A percentile compares a stretch with the other conserved stretches of the same genome.
Conservation (phyloP, 2,113 vertebrate species). For the Muntiacus muntjak region DNA sequence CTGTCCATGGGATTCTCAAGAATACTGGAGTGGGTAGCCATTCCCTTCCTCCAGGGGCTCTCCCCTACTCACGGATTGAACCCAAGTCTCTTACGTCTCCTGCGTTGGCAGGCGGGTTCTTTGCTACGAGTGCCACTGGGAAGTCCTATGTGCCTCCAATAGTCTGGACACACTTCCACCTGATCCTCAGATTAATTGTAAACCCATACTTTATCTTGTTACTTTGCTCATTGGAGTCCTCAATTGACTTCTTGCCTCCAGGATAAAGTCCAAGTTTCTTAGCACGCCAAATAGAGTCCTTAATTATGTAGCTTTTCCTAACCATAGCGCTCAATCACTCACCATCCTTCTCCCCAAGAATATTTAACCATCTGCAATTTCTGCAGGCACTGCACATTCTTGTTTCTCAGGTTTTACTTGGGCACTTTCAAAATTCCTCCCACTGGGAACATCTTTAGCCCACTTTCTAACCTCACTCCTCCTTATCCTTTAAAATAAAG, state of each 20-base stretch:
- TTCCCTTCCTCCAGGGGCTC: not conserved
- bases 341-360: not conserved
- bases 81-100: not conserved
- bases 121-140: not conserved
- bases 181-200: not conserved
- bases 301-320: not conserved
- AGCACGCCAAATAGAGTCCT: not conserved
- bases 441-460: not conserved
- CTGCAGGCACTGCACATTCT: not conserved
- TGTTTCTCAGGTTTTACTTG: not conserved
- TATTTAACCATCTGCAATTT: not conserved
- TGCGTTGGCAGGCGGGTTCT: not conserved
- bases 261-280: slow-evolving; percentile 14
- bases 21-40: not conserved
- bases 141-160: not conserved
- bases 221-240: not conserved
- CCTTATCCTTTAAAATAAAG: not conserved
- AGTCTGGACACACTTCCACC: not conserved
- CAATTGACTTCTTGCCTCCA: not conserved
- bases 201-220: not conserved
- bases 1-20: not conserved
- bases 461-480: not conserved
- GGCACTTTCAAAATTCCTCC: not conserved
- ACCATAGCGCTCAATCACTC: not conserved
- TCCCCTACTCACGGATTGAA: not conserved